Evolutionary conservation across 2,113 vertebrate species (phyloP).

Genomic region (Actenoides hombroni): DNA sequence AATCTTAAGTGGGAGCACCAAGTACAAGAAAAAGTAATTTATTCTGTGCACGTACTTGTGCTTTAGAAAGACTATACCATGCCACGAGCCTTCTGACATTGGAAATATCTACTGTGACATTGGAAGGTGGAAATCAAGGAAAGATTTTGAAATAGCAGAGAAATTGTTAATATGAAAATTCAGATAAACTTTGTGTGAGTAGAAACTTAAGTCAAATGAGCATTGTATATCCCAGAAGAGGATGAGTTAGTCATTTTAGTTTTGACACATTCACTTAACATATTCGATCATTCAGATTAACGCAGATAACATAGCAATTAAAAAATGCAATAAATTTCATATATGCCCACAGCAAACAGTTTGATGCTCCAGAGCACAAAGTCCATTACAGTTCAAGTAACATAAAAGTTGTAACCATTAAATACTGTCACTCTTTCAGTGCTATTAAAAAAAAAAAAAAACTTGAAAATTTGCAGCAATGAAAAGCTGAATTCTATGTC

Average conservation of each 20-base stretch:
- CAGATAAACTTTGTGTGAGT: neutral
- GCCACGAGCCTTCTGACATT: neutral
- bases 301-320: neutral
- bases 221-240: neutral
- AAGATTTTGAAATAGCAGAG: neutral
- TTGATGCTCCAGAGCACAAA: constrained; percentile 11
- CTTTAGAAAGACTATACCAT: neutral
- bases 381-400: constrained; percentile 15
- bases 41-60: neutral
- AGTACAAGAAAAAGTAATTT: neutral
- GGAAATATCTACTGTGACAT: neutral
- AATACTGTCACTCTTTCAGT: neutral
- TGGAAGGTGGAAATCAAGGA: neutral
- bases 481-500: neutral
- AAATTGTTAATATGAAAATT: neutral
- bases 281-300: neutral
- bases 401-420: constrained; percentile 2
- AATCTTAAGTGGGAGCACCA: neutral
- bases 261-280: neutral
- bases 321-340: neutral
- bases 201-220: neutral
- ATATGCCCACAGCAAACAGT: neutral
- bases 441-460: neutral
- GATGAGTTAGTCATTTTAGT: neutral
- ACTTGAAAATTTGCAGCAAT: neutral